Evolutionary conservation across 2,113 vertebrate species (phyloP).

Genomic region (Genyomyrus donnyi): DNA sequence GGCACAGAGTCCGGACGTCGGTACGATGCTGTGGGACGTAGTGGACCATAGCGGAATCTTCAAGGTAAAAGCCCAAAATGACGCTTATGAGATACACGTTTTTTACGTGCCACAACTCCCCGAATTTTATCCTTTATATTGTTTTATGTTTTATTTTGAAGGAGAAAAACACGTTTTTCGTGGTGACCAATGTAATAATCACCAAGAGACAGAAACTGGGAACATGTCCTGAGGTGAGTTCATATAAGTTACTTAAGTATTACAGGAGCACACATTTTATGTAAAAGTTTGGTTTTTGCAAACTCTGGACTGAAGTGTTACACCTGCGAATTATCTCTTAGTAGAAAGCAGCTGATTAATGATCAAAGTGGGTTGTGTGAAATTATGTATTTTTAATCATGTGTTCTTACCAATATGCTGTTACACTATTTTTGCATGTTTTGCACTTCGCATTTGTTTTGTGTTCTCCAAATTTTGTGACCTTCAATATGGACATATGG

Average conservation of each 20-base stretch:
- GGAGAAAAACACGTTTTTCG: conserved; percentile 66
- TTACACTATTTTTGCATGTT: background rate
- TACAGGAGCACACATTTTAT: background rate
- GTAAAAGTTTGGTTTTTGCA: background rate
- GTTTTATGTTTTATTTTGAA: conserved; percentile 27
- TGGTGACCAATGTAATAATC: conserved; percentile 62
- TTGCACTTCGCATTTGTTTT: background rate
- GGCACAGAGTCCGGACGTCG: conserved; percentile 30
- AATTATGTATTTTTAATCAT: background rate
- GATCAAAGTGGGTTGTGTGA: background rate
- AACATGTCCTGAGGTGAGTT: conserved; percentile 64
- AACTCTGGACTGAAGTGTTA: background rate
- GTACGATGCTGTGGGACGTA: conserved; percentile 55
- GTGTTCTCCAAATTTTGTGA: background rate
- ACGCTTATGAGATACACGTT: background rate
- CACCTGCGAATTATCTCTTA: background rate
- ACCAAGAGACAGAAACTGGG: conserved; percentile 60
- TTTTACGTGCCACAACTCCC: background rate
- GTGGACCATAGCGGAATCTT: conserved; percentile 54
- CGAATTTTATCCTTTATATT: background rate
- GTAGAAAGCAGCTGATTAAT: background rate
- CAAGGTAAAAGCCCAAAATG: conserved; percentile 45
- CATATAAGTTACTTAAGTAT: background rate
- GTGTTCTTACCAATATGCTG: background rate
- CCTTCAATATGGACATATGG: background rate